A percentile compares a stretch with the other conserved stretches of the same genome.
These are phyloP conservation scores for Cydia pomonella DNA, from an alignment of 1,140 invertebrate genomes.

Conservation along the genomic window DNA sequence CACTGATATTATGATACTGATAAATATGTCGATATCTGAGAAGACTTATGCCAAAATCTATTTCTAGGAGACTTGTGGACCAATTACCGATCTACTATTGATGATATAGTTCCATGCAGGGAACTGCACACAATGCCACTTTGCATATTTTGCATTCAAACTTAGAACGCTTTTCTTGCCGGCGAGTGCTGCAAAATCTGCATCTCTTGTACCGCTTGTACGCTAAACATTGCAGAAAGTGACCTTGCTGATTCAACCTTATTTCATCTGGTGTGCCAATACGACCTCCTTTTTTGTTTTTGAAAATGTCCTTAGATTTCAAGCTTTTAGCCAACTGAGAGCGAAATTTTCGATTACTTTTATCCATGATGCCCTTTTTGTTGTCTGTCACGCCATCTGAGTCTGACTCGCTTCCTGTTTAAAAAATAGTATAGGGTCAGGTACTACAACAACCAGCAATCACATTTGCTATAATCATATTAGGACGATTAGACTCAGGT, in stretches of 20 bases:
- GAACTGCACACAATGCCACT: conserved; percentile 6
- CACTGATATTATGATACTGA: too few relatives aligned
- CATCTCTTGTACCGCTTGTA: background rate
- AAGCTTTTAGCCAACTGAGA: conserved; percentile 37
- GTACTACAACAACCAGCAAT: too few relatives aligned
- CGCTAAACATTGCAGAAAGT: background rate
- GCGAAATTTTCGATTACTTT: conserved; percentile 39
- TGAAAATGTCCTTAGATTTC: conserved; percentile 33
- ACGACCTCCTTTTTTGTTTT: conserved; percentile 44
- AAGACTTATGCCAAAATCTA: too few relatives aligned
- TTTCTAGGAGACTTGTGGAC: too few relatives aligned
- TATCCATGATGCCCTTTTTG: background rate
- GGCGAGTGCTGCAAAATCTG: conserved; percentile 29
- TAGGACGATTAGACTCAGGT: too few relatives aligned
- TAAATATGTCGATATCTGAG: too few relatives aligned
- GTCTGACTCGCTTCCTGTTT: too few relatives aligned
- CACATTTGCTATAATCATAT: too few relatives aligned
- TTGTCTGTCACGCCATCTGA: background rate
- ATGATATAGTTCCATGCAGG: conserved; percentile 21
- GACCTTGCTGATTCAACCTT: conserved; percentile 10
- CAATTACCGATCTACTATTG: too few relatives aligned
- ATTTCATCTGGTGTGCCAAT: conserved; percentile 39
- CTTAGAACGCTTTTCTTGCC: background rate
- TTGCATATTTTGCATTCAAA: conserved; percentile 5
- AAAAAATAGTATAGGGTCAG: too few relatives aligned